A percentile compares a stretch with the other conserved stretches of the same genome.
These are phyloP conservation scores for Brassicogethes aeneus DNA, from an alignment of 2,888 invertebrate genomes.

Conservation along the genomic window DNA sequence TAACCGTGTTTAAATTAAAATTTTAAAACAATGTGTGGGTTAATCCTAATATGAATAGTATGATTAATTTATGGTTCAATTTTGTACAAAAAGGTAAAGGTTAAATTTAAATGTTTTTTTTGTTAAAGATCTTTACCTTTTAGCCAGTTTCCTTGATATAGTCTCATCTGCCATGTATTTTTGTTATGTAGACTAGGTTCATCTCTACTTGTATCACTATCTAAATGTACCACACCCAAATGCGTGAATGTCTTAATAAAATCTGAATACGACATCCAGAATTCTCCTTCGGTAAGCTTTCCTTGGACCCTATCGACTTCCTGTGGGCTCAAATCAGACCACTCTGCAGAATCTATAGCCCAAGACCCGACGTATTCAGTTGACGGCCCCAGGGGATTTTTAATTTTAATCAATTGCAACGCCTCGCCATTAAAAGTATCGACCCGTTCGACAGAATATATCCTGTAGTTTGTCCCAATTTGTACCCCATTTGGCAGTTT, in stretches of 20 bases:
- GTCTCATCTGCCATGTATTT: slow-evolving; percentile 79
- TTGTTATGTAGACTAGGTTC: slow-evolving; percentile 71
- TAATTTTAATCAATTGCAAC: slow-evolving; percentile 60
- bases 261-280: slow-evolving; percentile 72
- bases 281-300: slow-evolving; percentile 39
- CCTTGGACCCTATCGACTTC: slow-evolving; percentile 63
- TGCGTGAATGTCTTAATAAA: slow-evolving; percentile 75
- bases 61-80: no score
- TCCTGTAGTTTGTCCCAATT: slow-evolving; percentile 69
- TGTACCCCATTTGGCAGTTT: slow-evolving; percentile 59
- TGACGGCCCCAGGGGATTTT: slow-evolving; percentile 57
- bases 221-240: slow-evolving; percentile 73
- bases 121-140: no score
- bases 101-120: no score
- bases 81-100: no score
- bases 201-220: slow-evolving; percentile 77
- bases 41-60: no score
- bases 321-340: slow-evolving; percentile 66
- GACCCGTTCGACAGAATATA: not conserved
- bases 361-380: slow-evolving; percentile 63
- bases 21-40: no score
- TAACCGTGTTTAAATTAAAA: no score
- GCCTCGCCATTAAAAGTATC: slow-evolving; percentile 64
- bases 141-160: slow-evolving; percentile 76
- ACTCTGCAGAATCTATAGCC: slow-evolving; percentile 59